Base-by-base conservation (phyloP, 2,113 vertebrate genomes). In the Phalacrocorax carbo region DNA sequence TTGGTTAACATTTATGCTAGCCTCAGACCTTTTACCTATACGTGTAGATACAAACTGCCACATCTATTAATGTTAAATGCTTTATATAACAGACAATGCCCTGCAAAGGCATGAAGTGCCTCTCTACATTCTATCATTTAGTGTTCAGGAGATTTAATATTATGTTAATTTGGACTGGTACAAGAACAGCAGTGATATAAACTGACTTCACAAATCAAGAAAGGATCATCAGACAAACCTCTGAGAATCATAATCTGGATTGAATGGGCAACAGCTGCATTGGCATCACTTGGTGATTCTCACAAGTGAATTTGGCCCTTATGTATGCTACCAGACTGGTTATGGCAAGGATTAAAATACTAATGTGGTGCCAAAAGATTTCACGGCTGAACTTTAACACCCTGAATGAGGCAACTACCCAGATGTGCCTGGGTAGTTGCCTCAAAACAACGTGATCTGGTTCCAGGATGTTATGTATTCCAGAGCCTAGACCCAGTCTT, bases 31-130 rank as follows among this genome's bases (percentile, higher is more conserved):
- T 82, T 81, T 13, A 25, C 21, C 66, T 77, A 2, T 1, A 10
- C 0, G 0, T 29, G 36, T 2, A 19, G 80, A 7, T 42, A 27
- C 11, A 36, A 91, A 15, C 19, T 23, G 30, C 46, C 86, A 19
- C 77, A 13, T 36, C 55, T 58, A 0, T 30, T 23, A 2, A 3
- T 15, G 34, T 1, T 18, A 44, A 29, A 2, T 11, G 68, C 40
- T 94, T 48, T 10, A 0, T 2, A 0, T 5, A 17, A 14, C 32
- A 64, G 30, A 13, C 32, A 34, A 7, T 22, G 60, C 25, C 86
- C 42, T 73, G 69, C 52, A 49, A 61, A 54, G 76, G 20, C 61
- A 25, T 5, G 29, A 10, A 32, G 48, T 9, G 7, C n/a, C 70
- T 38, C 46, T 1, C 52, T 14, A 0, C 4, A 7, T 60, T 17